Evolutionary conservation across 2,888 invertebrate genomes (phyloP).

Genomic region (Stenoptilia bipunctidactyla): DNA sequence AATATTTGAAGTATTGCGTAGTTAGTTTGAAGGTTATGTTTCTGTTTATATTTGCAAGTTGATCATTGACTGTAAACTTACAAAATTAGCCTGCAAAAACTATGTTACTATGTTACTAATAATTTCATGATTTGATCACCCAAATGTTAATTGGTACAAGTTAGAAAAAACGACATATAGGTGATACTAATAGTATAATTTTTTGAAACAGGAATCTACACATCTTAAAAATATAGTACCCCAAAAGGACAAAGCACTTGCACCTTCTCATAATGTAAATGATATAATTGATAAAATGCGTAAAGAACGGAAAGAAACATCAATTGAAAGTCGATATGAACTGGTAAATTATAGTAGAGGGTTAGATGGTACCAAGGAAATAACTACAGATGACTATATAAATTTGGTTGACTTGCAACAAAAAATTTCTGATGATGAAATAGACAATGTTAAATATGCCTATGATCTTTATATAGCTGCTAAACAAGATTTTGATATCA

Average conservation of each 20-base stretch:
- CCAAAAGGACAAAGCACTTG: slow-evolving; percentile 33
- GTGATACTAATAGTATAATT: neutral
- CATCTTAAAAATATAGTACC: slow-evolving; percentile 40
- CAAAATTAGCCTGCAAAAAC: too few relatives aligned
- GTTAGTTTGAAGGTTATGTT: slow-evolving; percentile 2
- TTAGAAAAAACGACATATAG: too few relatives aligned
- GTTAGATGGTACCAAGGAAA: slow-evolving; percentile 23
- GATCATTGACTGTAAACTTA: too few relatives aligned
- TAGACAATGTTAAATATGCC: slow-evolving; percentile 36
- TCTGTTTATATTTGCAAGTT: neutral
- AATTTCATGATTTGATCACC: too few relatives aligned
- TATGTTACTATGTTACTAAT: too few relatives aligned
- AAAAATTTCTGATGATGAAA: slow-evolving; percentile 25
- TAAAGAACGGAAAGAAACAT: slow-evolving; percentile 40
- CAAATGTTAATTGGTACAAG: too few relatives aligned
- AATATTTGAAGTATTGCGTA: too few relatives aligned
- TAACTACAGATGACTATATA: slow-evolving; percentile 22
- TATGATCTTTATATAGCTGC: slow-evolving; percentile 55
- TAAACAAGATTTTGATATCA: slow-evolving; percentile 48
- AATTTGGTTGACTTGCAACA: slow-evolving; percentile 46
- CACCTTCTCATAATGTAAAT: slow-evolving; percentile 33
- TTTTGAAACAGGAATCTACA: slow-evolving; percentile 36
- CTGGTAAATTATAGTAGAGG: slow-evolving; percentile 53
- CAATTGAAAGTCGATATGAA: slow-evolving; percentile 45
- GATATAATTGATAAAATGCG: slow-evolving; percentile 51